Percentiles rank a stretch among this genome's conserved stretches.
These are phyloP conservation scores for Drosophila leontia DNA, from an alignment of 1,140 invertebrate genomes.

Conservation along the genomic window DNA sequence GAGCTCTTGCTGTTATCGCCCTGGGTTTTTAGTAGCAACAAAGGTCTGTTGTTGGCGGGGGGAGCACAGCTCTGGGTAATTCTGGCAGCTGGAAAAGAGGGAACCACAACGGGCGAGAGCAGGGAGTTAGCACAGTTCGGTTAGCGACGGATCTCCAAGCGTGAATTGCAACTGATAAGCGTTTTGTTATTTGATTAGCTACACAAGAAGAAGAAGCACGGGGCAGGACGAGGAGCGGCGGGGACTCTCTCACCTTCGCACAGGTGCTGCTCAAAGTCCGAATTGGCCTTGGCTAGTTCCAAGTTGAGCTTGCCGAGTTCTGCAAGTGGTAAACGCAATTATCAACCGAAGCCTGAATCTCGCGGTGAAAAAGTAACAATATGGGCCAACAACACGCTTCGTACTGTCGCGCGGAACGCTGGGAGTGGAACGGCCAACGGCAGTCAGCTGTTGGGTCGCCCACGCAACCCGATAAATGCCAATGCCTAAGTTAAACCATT, in stretches of 20 bases:
- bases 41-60: constrained; percentile 23
- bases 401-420: constrained; percentile 48
- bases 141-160: constrained; percentile 30
- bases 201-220: neutral
- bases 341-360: constrained; percentile 17
- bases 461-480: constrained; percentile 19
- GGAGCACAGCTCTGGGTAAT: constrained; percentile 36
- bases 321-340: constrained; percentile 51
- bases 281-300: constrained; percentile 76
- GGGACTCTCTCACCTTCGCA: constrained; percentile 70
- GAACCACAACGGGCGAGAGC: constrained; percentile 12
- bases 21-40: constrained; percentile 42
- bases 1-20: constrained; percentile 38
- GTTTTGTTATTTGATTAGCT: constrained; percentile 47
- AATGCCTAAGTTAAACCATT: constrained; percentile 40
- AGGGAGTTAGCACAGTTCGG: constrained; percentile 20
- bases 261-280: constrained; percentile 81
- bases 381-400: constrained; percentile 57
- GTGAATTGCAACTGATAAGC: constrained; percentile 57
- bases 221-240: neutral
- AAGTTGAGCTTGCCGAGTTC: constrained; percentile 79
- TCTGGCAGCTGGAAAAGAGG: constrained; percentile 60
- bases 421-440: constrained; percentile 25
- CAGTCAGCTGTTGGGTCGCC: constrained; percentile 51
- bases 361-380: constrained; percentile 39